phyloP scores from a whole-genome alignment of 2,797 vertebrate genomes.

The Alfaro cultratus region DNA sequence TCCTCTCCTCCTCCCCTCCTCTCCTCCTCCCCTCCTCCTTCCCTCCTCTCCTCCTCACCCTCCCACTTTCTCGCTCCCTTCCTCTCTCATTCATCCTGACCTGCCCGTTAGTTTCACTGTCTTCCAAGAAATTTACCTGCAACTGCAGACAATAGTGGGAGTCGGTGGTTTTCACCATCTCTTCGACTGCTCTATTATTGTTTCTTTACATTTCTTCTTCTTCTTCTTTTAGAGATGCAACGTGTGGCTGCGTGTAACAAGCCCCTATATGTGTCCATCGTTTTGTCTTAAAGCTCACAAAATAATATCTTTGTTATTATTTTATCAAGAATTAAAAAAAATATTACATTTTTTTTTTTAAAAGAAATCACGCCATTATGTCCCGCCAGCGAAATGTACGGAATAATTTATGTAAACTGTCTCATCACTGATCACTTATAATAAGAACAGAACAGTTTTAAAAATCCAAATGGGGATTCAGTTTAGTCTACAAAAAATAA shows the following conservation, averaged over 20 bases:
- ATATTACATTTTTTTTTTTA: no score
- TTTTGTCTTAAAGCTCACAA: neutral
- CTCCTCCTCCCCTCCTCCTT: no score
- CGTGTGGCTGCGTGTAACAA: no score
- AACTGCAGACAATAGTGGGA: neutral
- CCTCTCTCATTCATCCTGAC: slow-evolving; percentile 17
- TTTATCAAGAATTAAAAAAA: no score
- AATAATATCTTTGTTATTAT: neutral
- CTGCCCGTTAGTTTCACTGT: slow-evolving; percentile 13
- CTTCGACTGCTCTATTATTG: neutral
- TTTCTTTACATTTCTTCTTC: neutral
- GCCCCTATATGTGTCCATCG: neutral
- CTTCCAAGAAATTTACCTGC: neutral
- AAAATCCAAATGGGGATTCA: neutral
- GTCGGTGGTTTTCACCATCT: neutral
- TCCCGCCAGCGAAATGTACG: neutral
- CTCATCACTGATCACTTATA: neutral
- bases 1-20: no score
- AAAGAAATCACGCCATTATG: neutral
- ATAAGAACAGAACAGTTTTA: neutral
- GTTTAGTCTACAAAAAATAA: neutral
- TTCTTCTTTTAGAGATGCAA: neutral
- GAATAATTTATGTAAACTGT: neutral
- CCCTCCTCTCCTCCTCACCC: slow-evolving; percentile 80
- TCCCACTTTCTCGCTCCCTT: slow-evolving; percentile 15